Evolutionary conservation across 2,797 vertebrate species (phyloP).

Genomic region (Anolis apletophallus): DNA sequence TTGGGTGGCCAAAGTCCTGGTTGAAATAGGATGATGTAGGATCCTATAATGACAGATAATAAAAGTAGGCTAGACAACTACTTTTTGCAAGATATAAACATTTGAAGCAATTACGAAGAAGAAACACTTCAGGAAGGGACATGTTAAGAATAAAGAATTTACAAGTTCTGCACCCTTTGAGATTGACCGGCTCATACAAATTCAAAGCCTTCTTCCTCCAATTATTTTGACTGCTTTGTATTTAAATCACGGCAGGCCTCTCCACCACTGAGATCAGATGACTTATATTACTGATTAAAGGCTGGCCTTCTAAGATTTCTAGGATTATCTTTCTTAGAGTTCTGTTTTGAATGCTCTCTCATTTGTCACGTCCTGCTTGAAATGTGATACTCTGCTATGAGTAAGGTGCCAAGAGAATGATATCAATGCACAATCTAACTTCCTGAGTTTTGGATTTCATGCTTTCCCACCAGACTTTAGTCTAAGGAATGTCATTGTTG

Average conservation of each 20-base stretch:
- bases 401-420: not conserved
- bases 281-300: not conserved
- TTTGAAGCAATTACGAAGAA: not conserved
- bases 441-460: conserved; percentile 18
- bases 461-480: not conserved
- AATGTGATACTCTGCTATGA: not conserved
- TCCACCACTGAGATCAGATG: no score
- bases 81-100: not conserved
- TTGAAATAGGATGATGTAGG: not conserved
- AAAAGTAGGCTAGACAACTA: not conserved
- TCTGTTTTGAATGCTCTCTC: not conserved
- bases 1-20: not conserved
- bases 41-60: not conserved
- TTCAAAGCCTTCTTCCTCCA: not conserved
- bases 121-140: not conserved
- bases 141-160: not conserved
- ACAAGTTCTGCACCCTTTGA: not conserved
- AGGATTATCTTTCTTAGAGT: not conserved
- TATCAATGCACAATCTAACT: not conserved
- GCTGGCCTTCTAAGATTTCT: not conserved
- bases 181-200: not conserved
- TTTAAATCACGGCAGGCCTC: not conserved
- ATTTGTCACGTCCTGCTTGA: conserved; percentile 8
- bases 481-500: not conserved
- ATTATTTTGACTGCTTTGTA: not conserved